A percentile compares a stretch with the other conserved stretches of the same genome.
These are phyloP conservation scores for Drosophila algonquin DNA, from an alignment of 2,888 invertebrate genomes.

Conservation along the genomic window DNA sequence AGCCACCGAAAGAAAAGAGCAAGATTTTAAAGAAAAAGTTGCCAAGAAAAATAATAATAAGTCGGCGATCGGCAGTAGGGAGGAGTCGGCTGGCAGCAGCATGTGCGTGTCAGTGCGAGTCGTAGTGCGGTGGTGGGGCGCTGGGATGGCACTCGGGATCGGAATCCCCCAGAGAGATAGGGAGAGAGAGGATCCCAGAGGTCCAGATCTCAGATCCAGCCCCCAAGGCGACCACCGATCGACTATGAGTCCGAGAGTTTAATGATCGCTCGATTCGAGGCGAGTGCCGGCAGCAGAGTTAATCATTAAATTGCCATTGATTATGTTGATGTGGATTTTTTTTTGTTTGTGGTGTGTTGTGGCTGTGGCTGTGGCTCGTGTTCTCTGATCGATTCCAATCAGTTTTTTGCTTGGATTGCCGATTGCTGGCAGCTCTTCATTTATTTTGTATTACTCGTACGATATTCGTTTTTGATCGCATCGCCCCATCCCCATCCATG, in stretches of 20 bases:
- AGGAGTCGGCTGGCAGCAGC: neutral
- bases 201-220: neutral
- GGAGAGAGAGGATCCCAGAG: neutral
- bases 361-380: constrained; percentile 73
- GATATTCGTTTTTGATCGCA: constrained; percentile 35
- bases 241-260: constrained; percentile 39
- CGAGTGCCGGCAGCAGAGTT: constrained; percentile 63
- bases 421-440: constrained; percentile 11
- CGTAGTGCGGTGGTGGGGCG: constrained; percentile 3
- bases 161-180: neutral
- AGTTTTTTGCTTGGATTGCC: constrained; percentile 27
- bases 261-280: constrained; percentile 53
- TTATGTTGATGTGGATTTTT: constrained; percentile 45
- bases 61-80: constrained; percentile 11
- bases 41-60: constrained; percentile 43
- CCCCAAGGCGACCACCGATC: constrained; percentile 19
- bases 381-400: constrained; percentile 58
- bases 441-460: constrained; percentile 13
- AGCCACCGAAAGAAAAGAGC: constrained; percentile 1
- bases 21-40: constrained; percentile 20
- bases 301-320: constrained; percentile 76
- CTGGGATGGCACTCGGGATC: constrained; percentile 15
- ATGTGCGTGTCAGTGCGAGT: constrained; percentile 61
- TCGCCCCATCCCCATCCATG: neutral
- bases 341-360: constrained; percentile 1